Evolutionary conservation across 2,888 invertebrate genomes (phyloP).

Genomic region (Galerucella nymphaeae): DNA sequence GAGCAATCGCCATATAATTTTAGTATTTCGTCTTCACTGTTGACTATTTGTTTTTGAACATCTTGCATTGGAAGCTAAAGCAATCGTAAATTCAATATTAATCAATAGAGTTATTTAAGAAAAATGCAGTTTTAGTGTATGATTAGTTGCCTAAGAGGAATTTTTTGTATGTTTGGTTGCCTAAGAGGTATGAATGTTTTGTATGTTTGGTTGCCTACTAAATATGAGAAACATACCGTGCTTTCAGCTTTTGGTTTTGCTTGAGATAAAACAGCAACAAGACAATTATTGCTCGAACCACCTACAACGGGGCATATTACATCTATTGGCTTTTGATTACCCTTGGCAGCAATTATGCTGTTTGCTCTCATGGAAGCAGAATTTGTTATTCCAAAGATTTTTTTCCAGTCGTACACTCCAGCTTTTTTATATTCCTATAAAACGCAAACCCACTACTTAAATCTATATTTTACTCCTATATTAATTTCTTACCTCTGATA

Average conservation of each 20-base stretch:
- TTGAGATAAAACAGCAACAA: constrained; percentile 60
- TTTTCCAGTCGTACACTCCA: constrained; percentile 55
- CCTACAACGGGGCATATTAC: constrained; percentile 60
- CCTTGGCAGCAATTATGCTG: constrained; percentile 52
- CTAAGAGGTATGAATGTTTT: too few relatives aligned
- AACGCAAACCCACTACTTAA: not conserved
- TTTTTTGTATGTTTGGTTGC: too few relatives aligned
- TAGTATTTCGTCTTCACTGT: constrained; percentile 55
- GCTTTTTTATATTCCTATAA: constrained; percentile 60
- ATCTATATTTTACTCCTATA: too few relatives aligned
- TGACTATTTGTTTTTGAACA: constrained; percentile 52
- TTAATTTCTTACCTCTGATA: constrained; percentile 56
- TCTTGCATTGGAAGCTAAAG: not conserved
- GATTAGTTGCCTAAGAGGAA: not conserved
- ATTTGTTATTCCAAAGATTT: constrained; percentile 59
- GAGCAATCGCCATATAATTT: constrained; percentile 54
- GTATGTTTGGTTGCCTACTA: too few relatives aligned
- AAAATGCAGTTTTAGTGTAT: not conserved
- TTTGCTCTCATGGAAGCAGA: constrained; percentile 55
- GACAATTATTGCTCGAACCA: constrained; percentile 54
- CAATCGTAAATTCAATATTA: not conserved
- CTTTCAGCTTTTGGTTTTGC: constrained; percentile 46
- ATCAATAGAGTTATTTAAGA: not conserved
- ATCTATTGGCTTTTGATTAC: constrained; percentile 41
- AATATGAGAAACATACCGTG: constrained; percentile 8